These are phyloP conservation scores for Leptopilina syphax DNA, from an alignment of 2,888 invertebrate genomes.

Conservation along the genomic window DNA sequence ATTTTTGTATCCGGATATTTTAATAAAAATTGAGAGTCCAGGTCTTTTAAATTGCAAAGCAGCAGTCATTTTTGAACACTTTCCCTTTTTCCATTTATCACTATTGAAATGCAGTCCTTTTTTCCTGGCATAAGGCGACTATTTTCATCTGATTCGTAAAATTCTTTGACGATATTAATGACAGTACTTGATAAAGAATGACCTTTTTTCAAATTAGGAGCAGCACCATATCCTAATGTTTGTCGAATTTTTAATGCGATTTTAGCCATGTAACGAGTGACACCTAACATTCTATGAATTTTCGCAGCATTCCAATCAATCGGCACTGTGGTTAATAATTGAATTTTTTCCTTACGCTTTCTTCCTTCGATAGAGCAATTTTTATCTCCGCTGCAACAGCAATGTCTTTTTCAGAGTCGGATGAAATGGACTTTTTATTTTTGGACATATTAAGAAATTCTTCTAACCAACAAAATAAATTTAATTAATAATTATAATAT, in stretches of 20 bases:
- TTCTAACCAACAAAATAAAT: not conserved
- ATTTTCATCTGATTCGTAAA: not conserved
- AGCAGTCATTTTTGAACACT: slow-evolving; percentile 16
- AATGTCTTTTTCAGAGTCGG: not conserved
- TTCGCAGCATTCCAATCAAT: not conserved
- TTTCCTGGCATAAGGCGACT: slow-evolving; percentile 1
- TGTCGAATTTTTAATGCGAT: not conserved
- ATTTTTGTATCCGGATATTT: too few relatives aligned
- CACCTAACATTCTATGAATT: not conserved
- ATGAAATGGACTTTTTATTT: not conserved
- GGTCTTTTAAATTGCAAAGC: not conserved
- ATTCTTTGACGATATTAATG: not conserved
- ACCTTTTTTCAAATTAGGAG: not conserved
- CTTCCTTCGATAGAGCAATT: not conserved
- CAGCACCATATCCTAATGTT: not conserved
- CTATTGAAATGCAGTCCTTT: slow-evolving; percentile 40
- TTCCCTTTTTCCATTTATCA: slow-evolving; percentile 33
- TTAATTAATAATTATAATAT: not conserved
- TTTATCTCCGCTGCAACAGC: not conserved
- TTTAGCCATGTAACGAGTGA: slow-evolving; percentile 1
- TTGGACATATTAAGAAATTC: not conserved
- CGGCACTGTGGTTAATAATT: not conserved
- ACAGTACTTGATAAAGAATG: not conserved
- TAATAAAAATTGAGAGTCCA: too few relatives aligned
- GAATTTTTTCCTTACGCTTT: not conserved